Base-by-base conservation (phyloP, 2,797 vertebrate genomes). In the Anabas testudineus region DNA sequence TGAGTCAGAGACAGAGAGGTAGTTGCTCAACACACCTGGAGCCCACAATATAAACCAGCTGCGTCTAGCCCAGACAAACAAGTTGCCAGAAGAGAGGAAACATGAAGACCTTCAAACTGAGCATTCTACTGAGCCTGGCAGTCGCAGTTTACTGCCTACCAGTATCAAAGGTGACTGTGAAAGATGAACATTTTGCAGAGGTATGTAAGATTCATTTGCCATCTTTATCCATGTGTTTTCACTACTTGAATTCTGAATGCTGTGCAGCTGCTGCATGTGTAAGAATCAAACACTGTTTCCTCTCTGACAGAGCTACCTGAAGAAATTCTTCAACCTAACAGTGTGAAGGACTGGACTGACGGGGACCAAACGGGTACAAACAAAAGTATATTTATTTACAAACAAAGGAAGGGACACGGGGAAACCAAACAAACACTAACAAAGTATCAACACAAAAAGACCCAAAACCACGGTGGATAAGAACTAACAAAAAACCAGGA, bases 221-320 rank as follows among this genome's bases (percentile, higher is more conserved):
- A 37, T 54, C 1, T 32, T 34, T 7, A 21, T 24, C 0, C 14
- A 19, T 54, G 7, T 16, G 3, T 13, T 13, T 13, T 12, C 12
- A 16, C 1, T 62, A 14, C 55, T 21, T 41, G 15, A 10, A 18
- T 21, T 22, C 10, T 71, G 15, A 15, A 41, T 61, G n/a, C 43
- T 47, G 10, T 39, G 2, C 18, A 34, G 15, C 18, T 47, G 45
- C 52, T 76, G 26, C 19, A 18, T 58, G 28, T 48, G 42, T 13
- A 4, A 36, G 4, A 45, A 21, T 30, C 0, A 39, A 18, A 52
- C 18, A 30, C 0, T 19, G 57, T 28, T 22, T 64, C 5, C 6
- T 59, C 7, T 64, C 46, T 30, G 8, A 6, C 82, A 99, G 97
- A 88, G 58, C 8, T 98, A 97, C 83, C 90, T 98, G 79, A 93